Conservation (phyloP, 2,888 invertebrate species). For the Morinoia aosen region DNA sequence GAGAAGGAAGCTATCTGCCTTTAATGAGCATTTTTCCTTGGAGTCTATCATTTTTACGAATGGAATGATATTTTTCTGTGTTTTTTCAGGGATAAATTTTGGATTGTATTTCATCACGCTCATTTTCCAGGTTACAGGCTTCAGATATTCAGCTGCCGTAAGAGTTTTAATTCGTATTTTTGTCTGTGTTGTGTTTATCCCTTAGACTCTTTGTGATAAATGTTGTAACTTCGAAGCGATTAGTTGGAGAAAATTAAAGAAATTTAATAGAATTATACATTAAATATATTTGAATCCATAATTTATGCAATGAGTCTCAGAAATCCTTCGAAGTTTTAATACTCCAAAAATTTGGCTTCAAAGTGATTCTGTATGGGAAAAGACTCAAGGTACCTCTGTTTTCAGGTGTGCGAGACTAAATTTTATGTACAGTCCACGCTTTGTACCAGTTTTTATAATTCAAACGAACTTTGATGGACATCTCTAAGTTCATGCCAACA, state of each 20-base stretch:
- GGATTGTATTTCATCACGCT: neutral
- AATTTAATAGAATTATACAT: neutral
- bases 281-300: neutral
- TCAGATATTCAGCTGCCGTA: neutral
- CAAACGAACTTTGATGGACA: neutral
- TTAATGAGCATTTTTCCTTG: too few relatives aligned
- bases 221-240: neutral
- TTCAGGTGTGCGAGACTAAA: neutral
- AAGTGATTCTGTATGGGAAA: neutral
- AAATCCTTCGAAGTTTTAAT: neutral
- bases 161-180: neutral
- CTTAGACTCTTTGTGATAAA: neutral
- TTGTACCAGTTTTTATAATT: neutral
- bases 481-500: neutral
- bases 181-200: neutral
- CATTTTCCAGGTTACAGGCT: neutral
- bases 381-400: neutral
- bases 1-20: too few relatives aligned
- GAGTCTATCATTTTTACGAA: neutral
- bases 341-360: neutral
- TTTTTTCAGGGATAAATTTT: neutral
- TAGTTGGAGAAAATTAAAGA: neutral
- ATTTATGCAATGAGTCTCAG: neutral
- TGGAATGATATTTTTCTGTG: neutral
- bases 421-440: neutral